A percentile compares a stretch with the other conserved stretches of the same genome.
These are phyloP conservation scores for Callimorpha dominula DNA, from an alignment of 2,888 invertebrate species.

Conservation along the genomic window DNA sequence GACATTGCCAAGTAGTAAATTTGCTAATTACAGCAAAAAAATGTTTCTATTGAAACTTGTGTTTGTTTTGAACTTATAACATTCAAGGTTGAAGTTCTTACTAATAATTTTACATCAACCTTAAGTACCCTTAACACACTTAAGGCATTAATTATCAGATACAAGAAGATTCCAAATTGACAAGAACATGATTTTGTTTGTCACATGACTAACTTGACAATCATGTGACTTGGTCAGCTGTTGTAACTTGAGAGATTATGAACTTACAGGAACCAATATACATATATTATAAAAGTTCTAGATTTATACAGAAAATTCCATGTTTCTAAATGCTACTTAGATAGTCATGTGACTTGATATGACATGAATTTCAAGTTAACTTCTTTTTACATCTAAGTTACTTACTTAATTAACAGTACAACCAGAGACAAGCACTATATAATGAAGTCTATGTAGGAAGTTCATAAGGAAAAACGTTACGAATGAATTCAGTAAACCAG, in stretches of 20 bases:
- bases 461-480: neutral
- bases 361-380: neutral
- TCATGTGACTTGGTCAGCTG: conserved; percentile 73
- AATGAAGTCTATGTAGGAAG: neutral
- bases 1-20: neutral
- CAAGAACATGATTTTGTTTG: conserved; percentile 29
- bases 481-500: conserved; percentile 33
- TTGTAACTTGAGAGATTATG: conserved; percentile 4
- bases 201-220: conserved; percentile 70
- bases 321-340: neutral
- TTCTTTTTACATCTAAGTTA: neutral
- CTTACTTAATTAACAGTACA: too few relatives aligned
- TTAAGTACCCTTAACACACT: neutral
- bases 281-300: neutral
- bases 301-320: neutral
- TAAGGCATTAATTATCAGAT: neutral
- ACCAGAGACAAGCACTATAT: neutral
- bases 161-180: conserved; percentile 11
- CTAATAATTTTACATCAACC: neutral
- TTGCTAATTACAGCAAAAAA: neutral
- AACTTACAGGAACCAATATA: neutral
- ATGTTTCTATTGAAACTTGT: neutral
- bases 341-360: neutral
- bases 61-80: neutral
- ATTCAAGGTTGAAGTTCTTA: neutral